Conservation (phyloP, 2,888 invertebrate genomes). For the Melanotus villosus region DNA sequence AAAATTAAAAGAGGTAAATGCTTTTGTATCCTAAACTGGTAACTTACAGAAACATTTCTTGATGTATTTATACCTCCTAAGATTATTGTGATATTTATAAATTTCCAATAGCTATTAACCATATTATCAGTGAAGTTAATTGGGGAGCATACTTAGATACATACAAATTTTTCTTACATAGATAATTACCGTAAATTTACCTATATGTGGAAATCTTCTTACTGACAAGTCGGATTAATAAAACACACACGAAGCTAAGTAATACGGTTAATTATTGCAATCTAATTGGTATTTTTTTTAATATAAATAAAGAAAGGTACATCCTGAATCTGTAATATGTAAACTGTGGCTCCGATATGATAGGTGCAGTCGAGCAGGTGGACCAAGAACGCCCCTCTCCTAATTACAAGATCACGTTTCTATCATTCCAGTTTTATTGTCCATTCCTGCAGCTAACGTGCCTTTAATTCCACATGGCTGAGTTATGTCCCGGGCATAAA, state of each 20-base stretch:
- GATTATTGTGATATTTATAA: no score
- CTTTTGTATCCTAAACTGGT: no score
- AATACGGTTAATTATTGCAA: background rate
- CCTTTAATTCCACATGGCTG: slow-evolving; percentile 53
- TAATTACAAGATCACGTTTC: slow-evolving; percentile 65
- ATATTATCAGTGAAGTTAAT: no score
- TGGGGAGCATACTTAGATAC: background rate
- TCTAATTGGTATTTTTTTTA: slow-evolving; percentile 19
- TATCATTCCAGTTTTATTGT: slow-evolving; percentile 65
- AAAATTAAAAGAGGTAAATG: no score
- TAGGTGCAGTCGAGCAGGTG: slow-evolving; percentile 58
- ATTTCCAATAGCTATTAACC: no score
- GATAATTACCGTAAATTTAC: slow-evolving; percentile 9
- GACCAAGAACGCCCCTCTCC: slow-evolving; percentile 60
- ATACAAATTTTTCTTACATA: background rate
- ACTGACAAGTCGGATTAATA: background rate
- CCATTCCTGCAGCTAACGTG: slow-evolving; percentile 57
- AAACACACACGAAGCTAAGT: background rate
- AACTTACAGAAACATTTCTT: no score
- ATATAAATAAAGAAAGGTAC: slow-evolving; percentile 26
- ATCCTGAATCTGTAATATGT: slow-evolving; percentile 43
- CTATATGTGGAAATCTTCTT: background rate
- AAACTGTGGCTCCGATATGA: slow-evolving; percentile 50
- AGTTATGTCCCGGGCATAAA: slow-evolving; percentile 56
- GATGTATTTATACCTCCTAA: no score